Base-by-base conservation (phyloP, 2,797 vertebrate genomes). In the Remorina albescens region DNA sequence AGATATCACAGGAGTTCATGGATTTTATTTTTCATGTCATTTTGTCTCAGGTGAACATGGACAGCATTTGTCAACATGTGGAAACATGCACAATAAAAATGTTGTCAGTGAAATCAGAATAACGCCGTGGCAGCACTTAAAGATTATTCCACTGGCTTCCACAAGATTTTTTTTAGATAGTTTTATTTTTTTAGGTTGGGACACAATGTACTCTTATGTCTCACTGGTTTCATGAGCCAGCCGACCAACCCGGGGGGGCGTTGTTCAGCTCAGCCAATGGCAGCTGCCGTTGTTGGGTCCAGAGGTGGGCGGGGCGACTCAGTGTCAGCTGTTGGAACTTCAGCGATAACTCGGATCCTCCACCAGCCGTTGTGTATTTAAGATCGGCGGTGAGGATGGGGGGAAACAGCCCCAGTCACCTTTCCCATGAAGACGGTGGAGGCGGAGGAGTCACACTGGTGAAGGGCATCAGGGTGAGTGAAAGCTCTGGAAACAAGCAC, bases 381-480 rank as follows among this genome's bases (percentile, higher is more conserved):
- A 49, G 25, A n/a, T 21, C 47, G 41, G 0, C 13, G 2, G 21
- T 23, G 28, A 16, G 65, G 34, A 94, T 94, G 94, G 94, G 93
- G 36, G 93, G 91, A 18, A 94, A 91, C 89, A 57, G 88, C 67
- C 84, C 84, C 32, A 93, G 91, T 78, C 89, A 88, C 65, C 53
- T 89, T 67, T 41, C 88, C 4, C 42, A 50, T 10, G 91, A 91
- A 21, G 77, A 87, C 12, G 83, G 57, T 0, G 85, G 71, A 50
- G 76, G 55, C n/a, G 85, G 85, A 41, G 86, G 90, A 44, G 54
- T 94, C 1, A 81, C 74, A 36, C 87, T 94, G 67, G 82, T 94
- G 85, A 92, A 93, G 89, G 93, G 94, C 86, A 93, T 95, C 30
- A 81, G 92, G 93, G 94, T 94, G 87, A 94, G 93, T 93, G 74